These are phyloP conservation scores for Parnassius orleans DNA, from an alignment of 2,888 invertebrate genomes.

Conservation along the genomic window DNA sequence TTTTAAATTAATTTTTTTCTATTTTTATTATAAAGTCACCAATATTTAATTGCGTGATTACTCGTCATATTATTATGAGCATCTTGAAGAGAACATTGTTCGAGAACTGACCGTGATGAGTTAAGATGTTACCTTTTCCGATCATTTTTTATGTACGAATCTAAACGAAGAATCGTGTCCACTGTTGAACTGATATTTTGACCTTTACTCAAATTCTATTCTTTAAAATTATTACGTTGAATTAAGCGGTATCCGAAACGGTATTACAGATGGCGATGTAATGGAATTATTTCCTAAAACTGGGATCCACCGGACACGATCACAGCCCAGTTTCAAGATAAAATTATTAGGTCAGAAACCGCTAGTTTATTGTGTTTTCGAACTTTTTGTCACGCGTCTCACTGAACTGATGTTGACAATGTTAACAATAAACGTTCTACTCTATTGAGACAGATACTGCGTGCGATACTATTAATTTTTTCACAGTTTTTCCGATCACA, in stretches of 20 bases:
- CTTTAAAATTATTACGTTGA: conserved; percentile 27
- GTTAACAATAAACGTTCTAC: conserved; percentile 57
- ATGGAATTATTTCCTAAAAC: conserved; percentile 55
- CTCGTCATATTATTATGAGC: too few species aligned
- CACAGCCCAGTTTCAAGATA: conserved; percentile 62
- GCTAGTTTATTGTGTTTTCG: conserved; percentile 60
- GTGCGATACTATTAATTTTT: conserved; percentile 66
- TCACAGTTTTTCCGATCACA: conserved; percentile 9
- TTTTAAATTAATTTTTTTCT: too few species aligned
- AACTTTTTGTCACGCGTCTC: conserved; percentile 70
- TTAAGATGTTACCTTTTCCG: too few species aligned
- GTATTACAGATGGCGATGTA: conserved; percentile 63
- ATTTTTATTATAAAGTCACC: too few species aligned
- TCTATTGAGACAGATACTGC: conserved; percentile 65
- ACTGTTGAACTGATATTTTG: neutral
- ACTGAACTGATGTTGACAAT: conserved; percentile 45
- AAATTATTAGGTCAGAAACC: conserved; percentile 67
- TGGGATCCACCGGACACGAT: conserved; percentile 62
- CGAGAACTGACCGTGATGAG: too few species aligned
- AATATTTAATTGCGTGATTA: too few species aligned
- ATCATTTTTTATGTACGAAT: too few species aligned
- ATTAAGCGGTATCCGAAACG: conserved; percentile 67
- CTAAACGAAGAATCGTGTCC: neutral
- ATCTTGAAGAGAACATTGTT: too few species aligned
- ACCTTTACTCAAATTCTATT: neutral